Percentiles rank a stretch among this genome's conserved stretches.
phyloP scores from a whole-genome alignment of 2,888 invertebrate species.

The Exocentrus adspersus region DNA sequence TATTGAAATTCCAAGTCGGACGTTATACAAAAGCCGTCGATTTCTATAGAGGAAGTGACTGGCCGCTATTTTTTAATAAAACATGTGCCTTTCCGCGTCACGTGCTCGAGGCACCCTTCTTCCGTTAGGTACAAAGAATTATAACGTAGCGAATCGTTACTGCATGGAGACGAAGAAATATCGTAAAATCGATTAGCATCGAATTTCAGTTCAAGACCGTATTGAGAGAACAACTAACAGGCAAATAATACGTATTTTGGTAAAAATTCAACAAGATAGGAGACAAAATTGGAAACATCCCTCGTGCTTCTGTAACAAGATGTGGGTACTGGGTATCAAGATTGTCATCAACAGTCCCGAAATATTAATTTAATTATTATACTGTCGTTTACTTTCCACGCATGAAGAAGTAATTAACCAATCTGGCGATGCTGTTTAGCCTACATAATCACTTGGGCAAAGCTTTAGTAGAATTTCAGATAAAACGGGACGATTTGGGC shows the following conservation, averaged over 20 bases:
- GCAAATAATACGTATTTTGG: too few relatives aligned
- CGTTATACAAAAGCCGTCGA: background rate
- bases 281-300: too few relatives aligned
- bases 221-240: background rate
- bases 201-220: background rate
- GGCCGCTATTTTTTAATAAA: background rate
- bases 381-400: background rate
- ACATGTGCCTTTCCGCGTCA: background rate
- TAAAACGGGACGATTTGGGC: conserved; percentile 1
- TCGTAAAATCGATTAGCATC: background rate
- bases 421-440: background rate
- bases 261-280: too few relatives aligned
- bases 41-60: background rate
- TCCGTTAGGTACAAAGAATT: background rate
- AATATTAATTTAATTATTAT: background rate
- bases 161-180: background rate
- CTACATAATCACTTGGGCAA: background rate
- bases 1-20: background rate
- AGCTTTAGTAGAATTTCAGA: background rate
- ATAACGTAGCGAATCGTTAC: background rate
- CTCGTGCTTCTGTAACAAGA: too few relatives aligned
- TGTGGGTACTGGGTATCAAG: too few relatives aligned
- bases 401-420: background rate
- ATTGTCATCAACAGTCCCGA: background rate
- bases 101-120: background rate